These are phyloP conservation scores for Rhorus exstirpatorius DNA, from an alignment of 2,888 invertebrate species.

Conservation along the genomic window DNA sequence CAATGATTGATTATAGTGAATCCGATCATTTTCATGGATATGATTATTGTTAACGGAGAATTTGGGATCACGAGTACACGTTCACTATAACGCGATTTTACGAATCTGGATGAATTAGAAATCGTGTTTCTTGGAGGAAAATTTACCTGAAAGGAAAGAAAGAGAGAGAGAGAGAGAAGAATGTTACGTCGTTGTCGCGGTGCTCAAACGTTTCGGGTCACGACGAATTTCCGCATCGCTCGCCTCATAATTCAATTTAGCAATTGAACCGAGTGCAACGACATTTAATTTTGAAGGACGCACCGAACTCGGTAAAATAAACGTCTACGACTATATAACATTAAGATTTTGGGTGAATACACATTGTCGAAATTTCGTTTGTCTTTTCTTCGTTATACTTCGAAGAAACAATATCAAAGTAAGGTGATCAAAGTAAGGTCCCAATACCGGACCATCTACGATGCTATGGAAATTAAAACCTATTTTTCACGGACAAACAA, in stretches of 20 bases:
- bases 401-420: no score
- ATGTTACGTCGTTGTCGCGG: slow-evolving; percentile 22
- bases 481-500: no score
- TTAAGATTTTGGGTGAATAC: no score
- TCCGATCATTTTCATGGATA: slow-evolving; percentile 1
- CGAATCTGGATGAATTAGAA: slow-evolving; percentile 14
- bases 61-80: no score
- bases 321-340: no score
- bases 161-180: not conserved
- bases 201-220: slow-evolving; percentile 43
- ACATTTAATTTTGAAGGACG: slow-evolving; percentile 39
- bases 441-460: no score
- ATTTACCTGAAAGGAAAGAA: not conserved
- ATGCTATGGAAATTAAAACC: no score
- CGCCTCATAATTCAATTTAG: slow-evolving; percentile 43
- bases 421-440: no score
- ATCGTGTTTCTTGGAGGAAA: not conserved
- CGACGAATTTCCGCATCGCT: slow-evolving; percentile 52
- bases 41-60: no score
- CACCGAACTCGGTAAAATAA: not conserved
- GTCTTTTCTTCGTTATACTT: no score
- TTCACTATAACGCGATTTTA: no score
- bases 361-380: no score
- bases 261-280: slow-evolving; percentile 32
- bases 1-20: not conserved